Evolutionary conservation across 2,113 vertebrate genomes (phyloP), one percentile per base, ranked within the genome.

Genomic region (Rhea pennata): DNA sequence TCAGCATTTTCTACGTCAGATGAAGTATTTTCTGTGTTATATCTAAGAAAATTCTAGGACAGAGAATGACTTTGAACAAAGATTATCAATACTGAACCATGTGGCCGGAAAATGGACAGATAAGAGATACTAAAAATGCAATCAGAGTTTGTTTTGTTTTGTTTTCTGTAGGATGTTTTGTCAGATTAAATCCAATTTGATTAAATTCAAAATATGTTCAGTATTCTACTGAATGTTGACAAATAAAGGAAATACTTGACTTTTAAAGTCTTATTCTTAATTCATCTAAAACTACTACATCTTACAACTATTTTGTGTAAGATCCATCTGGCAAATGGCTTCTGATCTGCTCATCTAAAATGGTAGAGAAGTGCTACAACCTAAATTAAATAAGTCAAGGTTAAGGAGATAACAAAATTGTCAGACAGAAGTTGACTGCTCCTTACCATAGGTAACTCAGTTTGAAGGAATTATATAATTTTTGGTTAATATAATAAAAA

Each of bases 391-490:
- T 42, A 74, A 64, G 12, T 4, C 14, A 86, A 66, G 81, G 3
- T 95, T 94, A 14, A 4, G 2, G 29, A 95, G 31, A 31, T 53
- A 80, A 89, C 36, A 87, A 85, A 31, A 1, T 72, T 69, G 17
- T 85, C 85, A 83, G 76, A 90, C 19, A 88, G 20, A 9, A 64
- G 58, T 59, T 1, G 0, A 56, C 67, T 81, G 19, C 44, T 39
- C 26, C 40, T 81, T 81, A 70, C 27, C 29, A 12, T 36, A 66
- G 22, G 71, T 90, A 90, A 87, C 14, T 78, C 56, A 75, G 48
- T 93, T 94, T 54, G 93, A 98, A 87, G 85, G 88, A 95, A 95
- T 96, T 61, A 26, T 70, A 85, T 96, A 97, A 98, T 98, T 98
- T 98, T 97, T 98, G 87, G 65, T 78, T 54, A 82, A 87, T 97